Evolutionary conservation across 2,888 invertebrate genomes (phyloP).

Genomic region (Drosophila putrida): DNA sequence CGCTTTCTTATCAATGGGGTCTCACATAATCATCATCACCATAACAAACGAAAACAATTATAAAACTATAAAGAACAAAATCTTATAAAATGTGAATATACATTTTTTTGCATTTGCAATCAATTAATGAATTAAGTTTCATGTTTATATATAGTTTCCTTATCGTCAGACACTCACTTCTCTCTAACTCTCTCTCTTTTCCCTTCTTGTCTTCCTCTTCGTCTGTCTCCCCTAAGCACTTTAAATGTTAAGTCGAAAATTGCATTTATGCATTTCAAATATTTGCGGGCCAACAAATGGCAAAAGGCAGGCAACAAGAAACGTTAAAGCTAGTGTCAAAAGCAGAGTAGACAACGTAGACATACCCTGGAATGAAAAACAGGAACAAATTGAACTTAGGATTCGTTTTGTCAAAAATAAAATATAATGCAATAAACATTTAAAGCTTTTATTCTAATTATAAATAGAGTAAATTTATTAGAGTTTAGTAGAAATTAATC

Average conservation of each 20-base stretch:
- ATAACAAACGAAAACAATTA: not conserved
- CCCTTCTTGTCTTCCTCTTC: no score
- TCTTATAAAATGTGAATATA: constrained; percentile 2
- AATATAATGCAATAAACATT: no score
- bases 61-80: not conserved
- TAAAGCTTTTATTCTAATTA: no score
- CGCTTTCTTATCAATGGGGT: constrained; percentile 20
- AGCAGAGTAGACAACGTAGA: not conserved
- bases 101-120: constrained; percentile 13
- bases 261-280: constrained; percentile 71
- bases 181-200: not conserved
- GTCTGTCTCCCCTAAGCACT: constrained; percentile 23
- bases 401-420: no score
- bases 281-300: constrained; percentile 59
- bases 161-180: constrained; percentile 35
- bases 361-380: constrained; percentile 30
- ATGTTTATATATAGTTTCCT: constrained; percentile 8
- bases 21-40: constrained; percentile 5
- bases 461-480: no score
- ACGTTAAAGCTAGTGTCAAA: not conserved
- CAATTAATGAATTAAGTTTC: constrained; percentile 28
- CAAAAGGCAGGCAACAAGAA: constrained; percentile 49
- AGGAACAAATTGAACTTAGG: not conserved
- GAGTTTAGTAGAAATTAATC: no score
- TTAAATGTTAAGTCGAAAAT: constrained; percentile 62